These are phyloP conservation scores for Periophthalmodon schlosseri DNA, from an alignment of 2,113 vertebrate genomes.

Conservation along the genomic window DNA sequence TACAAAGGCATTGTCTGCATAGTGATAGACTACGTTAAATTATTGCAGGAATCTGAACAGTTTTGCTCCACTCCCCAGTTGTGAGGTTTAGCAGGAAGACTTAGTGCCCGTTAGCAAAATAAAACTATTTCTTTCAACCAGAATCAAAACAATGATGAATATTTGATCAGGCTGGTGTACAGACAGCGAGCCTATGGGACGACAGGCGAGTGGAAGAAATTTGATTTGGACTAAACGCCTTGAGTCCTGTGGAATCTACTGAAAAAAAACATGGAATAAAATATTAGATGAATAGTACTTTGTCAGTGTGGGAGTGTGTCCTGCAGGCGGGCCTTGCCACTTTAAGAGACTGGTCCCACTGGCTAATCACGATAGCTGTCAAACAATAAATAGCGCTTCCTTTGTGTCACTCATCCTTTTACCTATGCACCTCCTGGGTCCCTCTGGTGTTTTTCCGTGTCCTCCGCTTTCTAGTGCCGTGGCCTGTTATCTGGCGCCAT, in stretches of 20 bases:
- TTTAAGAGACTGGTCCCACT: too few relatives aligned
- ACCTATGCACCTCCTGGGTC: too few relatives aligned
- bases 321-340: too few relatives aligned
- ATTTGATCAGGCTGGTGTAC: neutral
- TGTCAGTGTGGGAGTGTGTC: too few relatives aligned
- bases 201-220: neutral
- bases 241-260: neutral
- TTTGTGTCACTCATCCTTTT: too few relatives aligned
- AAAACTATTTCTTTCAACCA: slow-evolving; percentile 26
- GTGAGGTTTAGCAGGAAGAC: neutral
- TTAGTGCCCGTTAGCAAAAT: slow-evolving; percentile 14
- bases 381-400: too few relatives aligned
- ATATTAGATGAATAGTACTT: neutral
- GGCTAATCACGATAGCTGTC: too few relatives aligned
- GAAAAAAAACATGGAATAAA: slow-evolving; percentile 2
- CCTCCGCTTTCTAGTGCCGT: too few relatives aligned
- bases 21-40: slow-evolving; percentile 10
- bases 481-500: too few relatives aligned
- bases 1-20: slow-evolving; percentile 6
- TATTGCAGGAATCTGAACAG: neutral
- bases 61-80: neutral
- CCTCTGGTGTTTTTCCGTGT: too few relatives aligned
- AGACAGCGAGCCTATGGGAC: neutral
- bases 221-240: slow-evolving; percentile 1
- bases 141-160: slow-evolving; percentile 34